Conservation (phyloP, 2,797 vertebrate species). For the Sebastiscus albofasciatus region DNA sequence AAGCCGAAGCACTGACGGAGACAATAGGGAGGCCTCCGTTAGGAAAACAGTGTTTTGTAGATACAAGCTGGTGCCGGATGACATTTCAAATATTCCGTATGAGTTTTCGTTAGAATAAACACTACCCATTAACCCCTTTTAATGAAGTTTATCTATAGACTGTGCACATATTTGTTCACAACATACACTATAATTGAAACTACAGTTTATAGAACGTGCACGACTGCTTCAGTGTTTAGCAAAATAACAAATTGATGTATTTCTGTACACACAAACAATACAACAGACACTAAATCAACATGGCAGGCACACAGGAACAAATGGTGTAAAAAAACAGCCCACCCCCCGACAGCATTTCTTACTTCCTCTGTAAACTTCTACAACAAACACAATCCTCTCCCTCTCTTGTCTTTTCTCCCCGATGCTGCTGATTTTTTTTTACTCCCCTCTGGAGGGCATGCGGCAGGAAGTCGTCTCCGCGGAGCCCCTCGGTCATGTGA, state of each 20-base stretch:
- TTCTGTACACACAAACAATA: slow-evolving; percentile 46
- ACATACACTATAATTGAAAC: background rate
- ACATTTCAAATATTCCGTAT: background rate
- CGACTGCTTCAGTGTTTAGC: slow-evolving; percentile 14
- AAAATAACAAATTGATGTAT: slow-evolving; percentile 45
- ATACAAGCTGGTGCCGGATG: background rate
- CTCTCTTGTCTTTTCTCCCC: background rate
- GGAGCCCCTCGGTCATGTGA: slow-evolving; percentile 49
- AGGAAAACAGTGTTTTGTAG: slow-evolving; percentile 16
- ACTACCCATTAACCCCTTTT: slow-evolving; percentile 2
- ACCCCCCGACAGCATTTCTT: slow-evolving; percentile 33
- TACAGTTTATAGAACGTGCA: background rate
- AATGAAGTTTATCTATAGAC: slow-evolving; percentile 1
- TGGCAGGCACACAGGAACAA: slow-evolving; percentile 16
- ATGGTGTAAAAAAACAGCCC: background rate
- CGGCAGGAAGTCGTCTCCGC: slow-evolving; percentile 44
- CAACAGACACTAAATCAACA: slow-evolving; percentile 58
- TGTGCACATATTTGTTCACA: background rate
- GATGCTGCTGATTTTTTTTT: slow-evolving; percentile 36
- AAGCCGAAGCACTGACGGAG: slow-evolving; percentile 93
- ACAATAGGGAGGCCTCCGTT: slow-evolving; percentile 36
- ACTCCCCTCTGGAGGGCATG: slow-evolving; percentile 24
- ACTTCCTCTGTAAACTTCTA: slow-evolving; percentile 34
- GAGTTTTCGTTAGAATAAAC: slow-evolving; percentile 6
- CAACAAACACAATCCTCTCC: slow-evolving; percentile 41